A percentile compares a stretch with the other conserved stretches of the same genome.
Conservation (phyloP, 1,140 invertebrate genomes). For the Lucilia cuprina region DNA sequence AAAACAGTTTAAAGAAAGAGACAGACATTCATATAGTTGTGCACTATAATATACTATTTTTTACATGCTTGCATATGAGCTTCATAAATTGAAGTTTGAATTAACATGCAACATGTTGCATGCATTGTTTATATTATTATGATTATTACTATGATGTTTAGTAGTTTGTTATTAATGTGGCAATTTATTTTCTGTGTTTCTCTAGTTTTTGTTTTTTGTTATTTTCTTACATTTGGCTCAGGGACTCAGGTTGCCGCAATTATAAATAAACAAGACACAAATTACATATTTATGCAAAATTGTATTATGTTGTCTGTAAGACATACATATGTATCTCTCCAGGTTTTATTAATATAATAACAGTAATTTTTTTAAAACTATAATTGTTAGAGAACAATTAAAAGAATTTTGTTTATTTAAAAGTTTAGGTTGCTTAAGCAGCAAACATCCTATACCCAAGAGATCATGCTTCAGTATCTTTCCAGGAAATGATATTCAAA, state of each 20-base stretch:
- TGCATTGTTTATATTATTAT: conserved; percentile 39
- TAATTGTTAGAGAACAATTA: no score
- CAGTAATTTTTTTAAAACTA: no score
- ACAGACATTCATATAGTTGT: no score
- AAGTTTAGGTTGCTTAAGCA: no score
- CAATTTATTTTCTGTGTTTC: neutral
- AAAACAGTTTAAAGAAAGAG: no score
- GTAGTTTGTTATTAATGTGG: conserved; percentile 2
- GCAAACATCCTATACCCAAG: no score
- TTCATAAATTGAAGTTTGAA: neutral
- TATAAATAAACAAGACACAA: neutral
- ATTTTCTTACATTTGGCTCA: neutral
- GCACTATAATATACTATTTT: no score
- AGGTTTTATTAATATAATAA: no score
- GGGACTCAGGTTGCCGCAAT: neutral
- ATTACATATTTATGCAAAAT: neutral
- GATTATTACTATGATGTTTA: neutral
- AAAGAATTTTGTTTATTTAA: no score
- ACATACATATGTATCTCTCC: no score
- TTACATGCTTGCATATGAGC: conserved; percentile 41
- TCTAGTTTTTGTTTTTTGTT: neutral
- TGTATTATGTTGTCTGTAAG: neutral
- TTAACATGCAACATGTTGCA: conserved; percentile 59
- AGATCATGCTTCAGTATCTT: no score
- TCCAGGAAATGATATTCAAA: no score